These are phyloP conservation scores for Mactromeris polynyma DNA, from an alignment of 2,888 invertebrate species.

Conservation along the genomic window DNA sequence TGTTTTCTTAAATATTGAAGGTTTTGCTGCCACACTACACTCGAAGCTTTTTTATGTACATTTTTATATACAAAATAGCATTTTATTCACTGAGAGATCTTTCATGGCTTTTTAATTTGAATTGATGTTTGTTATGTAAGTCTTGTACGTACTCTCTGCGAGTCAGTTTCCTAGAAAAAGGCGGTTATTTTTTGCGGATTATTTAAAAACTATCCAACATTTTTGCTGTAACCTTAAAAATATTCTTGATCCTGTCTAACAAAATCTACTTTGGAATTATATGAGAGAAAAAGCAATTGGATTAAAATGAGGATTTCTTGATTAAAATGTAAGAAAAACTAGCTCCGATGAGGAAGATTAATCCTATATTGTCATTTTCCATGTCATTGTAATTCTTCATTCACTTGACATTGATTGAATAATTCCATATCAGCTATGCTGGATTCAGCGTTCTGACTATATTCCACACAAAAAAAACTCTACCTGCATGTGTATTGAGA, in stretches of 20 bases:
- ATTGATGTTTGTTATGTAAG: too few relatives aligned
- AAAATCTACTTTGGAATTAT: neutral
- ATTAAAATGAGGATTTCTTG: conserved; percentile 4
- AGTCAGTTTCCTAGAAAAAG: neutral
- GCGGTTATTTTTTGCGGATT: neutral
- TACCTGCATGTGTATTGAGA: neutral
- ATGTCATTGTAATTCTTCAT: conserved; percentile 10
- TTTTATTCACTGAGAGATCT: too few relatives aligned
- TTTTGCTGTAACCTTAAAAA: neutral
- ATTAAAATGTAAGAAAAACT: conserved; percentile 10
- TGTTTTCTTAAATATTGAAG: neutral
- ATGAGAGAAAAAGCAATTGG: neutral
- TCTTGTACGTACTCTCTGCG: too few relatives aligned
- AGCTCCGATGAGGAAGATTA: neutral
- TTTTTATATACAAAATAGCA: too few relatives aligned
- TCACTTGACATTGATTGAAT: conserved; percentile 6
- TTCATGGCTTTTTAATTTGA: too few relatives aligned
- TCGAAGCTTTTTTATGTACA: too few relatives aligned
- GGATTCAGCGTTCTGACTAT: neutral
- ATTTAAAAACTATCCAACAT: neutral
- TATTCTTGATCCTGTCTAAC: neutral
- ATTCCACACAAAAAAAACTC: neutral
- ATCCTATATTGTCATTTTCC: conserved; percentile 13
- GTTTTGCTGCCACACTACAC: too few relatives aligned
- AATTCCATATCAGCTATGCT: neutral